These are phyloP conservation scores for Conus ventricosus DNA, from an alignment of 1,140 invertebrate genomes.

Conservation along the genomic window DNA sequence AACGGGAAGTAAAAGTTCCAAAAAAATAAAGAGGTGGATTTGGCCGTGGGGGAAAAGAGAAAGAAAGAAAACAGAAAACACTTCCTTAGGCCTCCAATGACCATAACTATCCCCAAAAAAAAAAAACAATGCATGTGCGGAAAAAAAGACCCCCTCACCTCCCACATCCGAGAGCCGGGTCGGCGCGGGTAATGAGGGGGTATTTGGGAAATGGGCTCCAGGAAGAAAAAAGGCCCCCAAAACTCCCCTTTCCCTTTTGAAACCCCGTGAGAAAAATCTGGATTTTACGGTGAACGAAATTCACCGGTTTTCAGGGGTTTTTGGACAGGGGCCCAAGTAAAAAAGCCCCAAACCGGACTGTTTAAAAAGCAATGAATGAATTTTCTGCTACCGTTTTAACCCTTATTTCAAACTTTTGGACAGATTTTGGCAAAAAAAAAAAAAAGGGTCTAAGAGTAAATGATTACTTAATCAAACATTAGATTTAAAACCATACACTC, in stretches of 20 bases:
- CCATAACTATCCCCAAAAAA: too few relatives aligned
- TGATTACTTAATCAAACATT: too few relatives aligned
- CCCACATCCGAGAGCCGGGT: conserved; percentile 71
- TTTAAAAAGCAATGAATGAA: too few relatives aligned
- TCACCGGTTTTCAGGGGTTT: background rate
- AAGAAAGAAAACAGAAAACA: too few relatives aligned
- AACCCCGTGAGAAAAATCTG: background rate
- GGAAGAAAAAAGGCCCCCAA: conserved; percentile 70
- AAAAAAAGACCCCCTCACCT: conserved; percentile 53
- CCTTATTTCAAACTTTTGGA: too few relatives aligned
- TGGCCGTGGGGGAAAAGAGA: too few relatives aligned
- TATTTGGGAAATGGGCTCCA: conserved; percentile 50
- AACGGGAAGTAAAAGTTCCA: too few relatives aligned
- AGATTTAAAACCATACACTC: too few relatives aligned
- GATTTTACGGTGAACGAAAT: background rate
- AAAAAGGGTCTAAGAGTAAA: too few relatives aligned
- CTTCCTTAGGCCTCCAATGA: background rate
- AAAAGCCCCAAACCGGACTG: background rate
- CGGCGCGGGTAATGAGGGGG: conserved; percentile 70
- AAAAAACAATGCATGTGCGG: background rate
- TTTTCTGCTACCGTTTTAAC: too few relatives aligned
- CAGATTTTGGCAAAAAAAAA: too few relatives aligned
- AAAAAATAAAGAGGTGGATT: too few relatives aligned
- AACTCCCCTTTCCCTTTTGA: conserved; percentile 68
- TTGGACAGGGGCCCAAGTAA: background rate